Conservation (phyloP, 1,140 invertebrate species). For the Bursaphelenchus mucronatus region DNA sequence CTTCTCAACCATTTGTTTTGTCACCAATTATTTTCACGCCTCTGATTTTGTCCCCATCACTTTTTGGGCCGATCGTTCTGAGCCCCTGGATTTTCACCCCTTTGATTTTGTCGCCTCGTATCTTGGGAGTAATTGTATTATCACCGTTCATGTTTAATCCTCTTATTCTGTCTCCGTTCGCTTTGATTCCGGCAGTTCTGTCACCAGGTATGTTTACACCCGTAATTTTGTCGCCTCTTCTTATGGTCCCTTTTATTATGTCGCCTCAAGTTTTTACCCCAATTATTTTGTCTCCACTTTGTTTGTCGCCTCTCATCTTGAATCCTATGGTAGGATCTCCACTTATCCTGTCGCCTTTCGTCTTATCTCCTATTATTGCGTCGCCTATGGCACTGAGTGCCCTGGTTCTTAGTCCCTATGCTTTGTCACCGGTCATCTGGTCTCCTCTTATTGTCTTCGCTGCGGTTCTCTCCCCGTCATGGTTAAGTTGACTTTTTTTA, state of each 20-base stretch:
- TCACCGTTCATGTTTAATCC: neutral
- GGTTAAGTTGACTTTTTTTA: no score
- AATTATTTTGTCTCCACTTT: conserved; percentile 25
- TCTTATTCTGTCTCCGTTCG: neutral
- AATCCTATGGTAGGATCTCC: conserved; percentile 26
- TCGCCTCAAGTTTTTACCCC: conserved; percentile 30
- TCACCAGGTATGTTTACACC: conserved; percentile 29
- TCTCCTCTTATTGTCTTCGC: no score
- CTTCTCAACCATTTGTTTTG: conserved; percentile 1
- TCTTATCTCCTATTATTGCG: no score
- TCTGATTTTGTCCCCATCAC: neutral
- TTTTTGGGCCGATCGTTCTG: neutral
- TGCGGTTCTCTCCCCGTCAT: no score
- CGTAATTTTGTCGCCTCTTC: conserved; percentile 26
- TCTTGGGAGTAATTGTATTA: conserved; percentile 2
- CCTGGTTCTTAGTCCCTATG: no score
- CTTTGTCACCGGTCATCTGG: no score
- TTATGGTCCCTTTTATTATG: conserved; percentile 44
- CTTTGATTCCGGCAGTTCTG: neutral
- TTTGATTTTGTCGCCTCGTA: conserved; percentile 1
- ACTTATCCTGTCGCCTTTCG: conserved; percentile 24
- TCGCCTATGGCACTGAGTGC: no score
- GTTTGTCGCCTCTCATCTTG: conserved; percentile 24
- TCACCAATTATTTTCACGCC: conserved; percentile 1
- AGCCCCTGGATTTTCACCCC: conserved; percentile 4